phyloP scores from a whole-genome alignment of 1,140 invertebrate genomes.

The Cecropterus lyciades region DNA sequence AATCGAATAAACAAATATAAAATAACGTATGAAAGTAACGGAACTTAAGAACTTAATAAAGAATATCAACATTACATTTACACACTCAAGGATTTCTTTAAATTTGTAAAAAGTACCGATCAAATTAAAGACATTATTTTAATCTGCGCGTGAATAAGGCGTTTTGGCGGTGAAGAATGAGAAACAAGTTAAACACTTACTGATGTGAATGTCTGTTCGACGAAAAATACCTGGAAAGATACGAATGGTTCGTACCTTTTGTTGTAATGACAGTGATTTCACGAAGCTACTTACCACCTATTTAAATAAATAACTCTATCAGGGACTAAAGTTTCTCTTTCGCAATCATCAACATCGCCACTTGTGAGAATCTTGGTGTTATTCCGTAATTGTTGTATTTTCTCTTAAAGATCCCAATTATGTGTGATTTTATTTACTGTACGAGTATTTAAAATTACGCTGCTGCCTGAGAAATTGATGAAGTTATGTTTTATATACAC shows the following conservation, averaged over 20 bases:
- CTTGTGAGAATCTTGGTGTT: not conserved
- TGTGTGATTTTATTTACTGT: not conserved
- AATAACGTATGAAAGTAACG: no score
- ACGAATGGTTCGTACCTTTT: slow-evolving; percentile 25
- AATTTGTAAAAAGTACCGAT: slow-evolving; percentile 1
- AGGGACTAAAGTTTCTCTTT: slow-evolving; percentile 14
- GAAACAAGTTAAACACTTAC: slow-evolving; percentile 12
- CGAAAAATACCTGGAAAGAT: slow-evolving; percentile 7
- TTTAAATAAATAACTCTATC: slow-evolving; percentile 33
- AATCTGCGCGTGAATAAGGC: slow-evolving; percentile 1
- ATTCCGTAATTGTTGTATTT: slow-evolving; percentile 1
- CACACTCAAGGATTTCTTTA: not conserved
- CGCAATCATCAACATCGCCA: not conserved
- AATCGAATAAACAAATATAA: no score
- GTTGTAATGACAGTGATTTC: slow-evolving; percentile 22
- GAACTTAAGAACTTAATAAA: not conserved
- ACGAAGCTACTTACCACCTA: slow-evolving; percentile 20
- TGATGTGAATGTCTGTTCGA: slow-evolving; percentile 6
- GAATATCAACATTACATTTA: not conserved
- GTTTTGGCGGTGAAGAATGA: slow-evolving; percentile 1
- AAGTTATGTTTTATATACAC: not conserved
- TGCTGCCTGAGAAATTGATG: not conserved
- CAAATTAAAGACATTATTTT: slow-evolving; percentile 9
- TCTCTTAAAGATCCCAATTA: not conserved
- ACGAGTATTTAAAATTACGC: not conserved